Base-by-base conservation (phyloP, 2,888 invertebrate genomes). In the Tryphoninae sp. region DNA sequence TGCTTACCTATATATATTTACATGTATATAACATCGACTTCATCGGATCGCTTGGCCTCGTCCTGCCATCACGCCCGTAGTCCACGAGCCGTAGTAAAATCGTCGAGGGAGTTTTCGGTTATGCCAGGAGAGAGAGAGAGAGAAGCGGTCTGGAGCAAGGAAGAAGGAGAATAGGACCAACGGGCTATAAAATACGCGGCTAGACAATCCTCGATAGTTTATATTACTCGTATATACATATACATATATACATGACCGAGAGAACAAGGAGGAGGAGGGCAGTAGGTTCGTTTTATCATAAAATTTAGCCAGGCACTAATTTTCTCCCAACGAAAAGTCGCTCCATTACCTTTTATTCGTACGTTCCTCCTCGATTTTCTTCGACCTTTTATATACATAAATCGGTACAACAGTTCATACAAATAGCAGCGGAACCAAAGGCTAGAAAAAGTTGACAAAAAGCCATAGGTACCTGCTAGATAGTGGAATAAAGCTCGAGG, bases 21-120 rank as follows among this genome's bases (percentile, higher is more conserved):
- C 22, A 42, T 19, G 7, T 53, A 40, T 22, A n/a, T 71, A 19
- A 19, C 13, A 55, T 68, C 22, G 71, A 61, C 42, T 55, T 19
- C 53, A 45, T 19, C 68, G 49, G 58, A 26, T 58, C 55, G 33
- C 45, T 73, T 65, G 51, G 78, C 69, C 68, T 74, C 69, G 55
- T 73, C 55, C 68, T 40, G 19, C 45, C 45, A n/a, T 9, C 42
- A 11, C 33, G 33, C 7, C 33, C 64, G 26, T 23, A 22, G n/a
- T 4, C 40, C 9, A 59, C 62, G 19, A 9, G 33, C 75, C 65
- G 78, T 72, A 68, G 81, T 81, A 72, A 78, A 81, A 81, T 78
- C 69, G 69, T 75, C 65, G 53, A 79, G 51, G 67, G 42, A 65
- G 74, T 75, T 81, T 81, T 72, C 62, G 71, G 55, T 19, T 22